Evolutionary conservation across 2,888 invertebrate genomes (phyloP).

Genomic region (Amaurobius ferox): DNA sequence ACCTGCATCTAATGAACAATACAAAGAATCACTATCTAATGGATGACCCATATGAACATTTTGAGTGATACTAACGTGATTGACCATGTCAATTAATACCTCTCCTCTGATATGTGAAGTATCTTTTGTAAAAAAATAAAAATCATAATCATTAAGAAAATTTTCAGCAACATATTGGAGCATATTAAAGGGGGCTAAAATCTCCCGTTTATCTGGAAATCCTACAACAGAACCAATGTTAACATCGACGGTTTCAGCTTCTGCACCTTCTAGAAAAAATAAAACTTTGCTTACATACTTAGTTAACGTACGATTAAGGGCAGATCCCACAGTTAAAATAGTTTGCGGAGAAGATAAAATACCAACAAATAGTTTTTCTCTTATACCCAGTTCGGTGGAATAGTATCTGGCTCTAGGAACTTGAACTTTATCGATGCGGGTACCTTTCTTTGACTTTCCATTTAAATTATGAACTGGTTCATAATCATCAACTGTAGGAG

Average conservation of each 20-base stretch:
- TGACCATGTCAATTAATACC: slow-evolving; percentile 84
- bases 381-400: slow-evolving; percentile 95
- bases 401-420: slow-evolving; percentile 83
- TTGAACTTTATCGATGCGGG: slow-evolving; percentile 44
- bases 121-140: slow-evolving; percentile 92
- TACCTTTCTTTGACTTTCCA: slow-evolving; percentile 49
- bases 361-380: slow-evolving; percentile 91
- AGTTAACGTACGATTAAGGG: slow-evolving; percentile 92
- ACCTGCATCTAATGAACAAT: slow-evolving; percentile 85
- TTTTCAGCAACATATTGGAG: slow-evolving; percentile 93
- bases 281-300: slow-evolving; percentile 89
- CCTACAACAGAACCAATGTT: slow-evolving; percentile 85
- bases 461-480: slow-evolving; percentile 62
- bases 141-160: slow-evolving; percentile 92
- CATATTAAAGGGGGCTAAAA: slow-evolving; percentile 89
- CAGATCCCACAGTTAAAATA: slow-evolving; percentile 84
- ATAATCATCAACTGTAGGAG: slow-evolving; percentile 53
- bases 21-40: slow-evolving; percentile 56
- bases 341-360: slow-evolving; percentile 80
- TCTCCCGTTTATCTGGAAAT: slow-evolving; percentile 87
- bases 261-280: slow-evolving; percentile 84
- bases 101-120: slow-evolving; percentile 89
- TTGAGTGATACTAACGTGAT: slow-evolving; percentile 88
- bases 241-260: slow-evolving; percentile 76
- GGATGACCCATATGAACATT: slow-evolving; percentile 78